Evolutionary conservation across 2,113 vertebrate species (phyloP), one percentile per base, ranked within the genome.

Genomic region (Myanophis thanlyinensis): DNA sequence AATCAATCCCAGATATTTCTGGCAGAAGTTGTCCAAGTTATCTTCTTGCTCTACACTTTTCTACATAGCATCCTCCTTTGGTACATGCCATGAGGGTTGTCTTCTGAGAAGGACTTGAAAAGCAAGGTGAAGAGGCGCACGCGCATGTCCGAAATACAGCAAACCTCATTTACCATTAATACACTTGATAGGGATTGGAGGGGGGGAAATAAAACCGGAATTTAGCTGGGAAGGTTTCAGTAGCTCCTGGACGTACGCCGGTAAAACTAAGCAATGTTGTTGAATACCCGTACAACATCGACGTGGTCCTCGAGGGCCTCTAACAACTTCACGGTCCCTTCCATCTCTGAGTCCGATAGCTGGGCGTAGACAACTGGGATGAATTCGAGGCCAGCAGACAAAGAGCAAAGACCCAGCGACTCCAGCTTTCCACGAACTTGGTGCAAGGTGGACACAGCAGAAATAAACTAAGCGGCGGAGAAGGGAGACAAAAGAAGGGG

Each of bases 201-300:
- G 11, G 12, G 49, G 49, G 18, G 10, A 11, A 85, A 54, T 49
- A 25, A 53, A 7, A 13, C 18, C 67, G 27, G 35, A 15, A 23
- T 35, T 49, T 54, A 44, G 22, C 25, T 86, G 48, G 3, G 23
- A 92, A 13, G 49, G 44, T 27, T 90, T 90, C 56, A 35, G n/a
- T 44, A 89, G 53, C 52, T 44, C 40, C 54, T 27, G 46, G 90
- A 94, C 53, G 11, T 18, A 30, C 30, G 52, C 73, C 3, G 2
- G 4, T 3, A 40, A 59, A 18, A 40, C 88, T 95, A 97, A 91
- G 98, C 96, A 91, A 99, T 98, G 94, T 99, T 99, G 96, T 99
- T 98, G 96, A 98, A 99, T 51, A 99, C 97, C 11, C 97, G 96
- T 20, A 99, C 96, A 53, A 99, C 98, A 0, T 99, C 98, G 3